Percentiles rank a stretch among this genome's conserved stretches.
Conservation (phyloP, 2,888 invertebrate genomes). For the Brachypalpus laphriformis region DNA sequence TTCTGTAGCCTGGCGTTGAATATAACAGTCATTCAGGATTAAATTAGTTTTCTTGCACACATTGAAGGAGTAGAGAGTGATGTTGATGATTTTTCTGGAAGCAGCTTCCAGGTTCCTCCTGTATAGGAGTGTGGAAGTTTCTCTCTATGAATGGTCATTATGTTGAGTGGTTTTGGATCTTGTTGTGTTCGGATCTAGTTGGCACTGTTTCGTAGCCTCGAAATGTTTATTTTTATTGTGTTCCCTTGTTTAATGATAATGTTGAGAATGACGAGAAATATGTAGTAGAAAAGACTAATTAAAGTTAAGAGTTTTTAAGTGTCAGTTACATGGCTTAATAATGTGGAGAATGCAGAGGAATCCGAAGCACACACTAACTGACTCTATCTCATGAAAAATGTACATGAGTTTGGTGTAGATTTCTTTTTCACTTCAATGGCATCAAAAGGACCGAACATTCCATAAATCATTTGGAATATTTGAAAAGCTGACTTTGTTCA, state of each 20-base stretch:
- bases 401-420: too few relatives aligned
- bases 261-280: slow-evolving; percentile 12
- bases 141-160: slow-evolving; percentile 62
- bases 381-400: too few relatives aligned
- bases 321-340: too few relatives aligned
- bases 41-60: slow-evolving; percentile 70
- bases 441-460: too few relatives aligned
- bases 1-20: slow-evolving; percentile 42
- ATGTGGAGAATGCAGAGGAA: too few relatives aligned
- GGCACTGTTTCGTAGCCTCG: slow-evolving; percentile 28
- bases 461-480: too few relatives aligned
- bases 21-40: slow-evolving; percentile 73
- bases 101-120: slow-evolving; percentile 35
- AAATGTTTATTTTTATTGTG: slow-evolving; percentile 58
- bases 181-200: slow-evolving; percentile 29
- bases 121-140: slow-evolving; percentile 1
- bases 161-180: slow-evolving; percentile 64
- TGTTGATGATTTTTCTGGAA: slow-evolving; percentile 47
- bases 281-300: slow-evolving; percentile 14
- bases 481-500: too few relatives aligned
- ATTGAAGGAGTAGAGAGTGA: slow-evolving; percentile 31
- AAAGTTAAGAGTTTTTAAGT: slow-evolving; percentile 12
- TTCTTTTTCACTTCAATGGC: too few relatives aligned
- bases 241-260: slow-evolving; percentile 57
- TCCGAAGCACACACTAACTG: too few relatives aligned